A percentile compares a stretch with the other conserved stretches of the same genome.
Evolutionary conservation across 2,113 vertebrate genomes (phyloP).

Genomic region (Megaptera novaeangliae): DNA sequence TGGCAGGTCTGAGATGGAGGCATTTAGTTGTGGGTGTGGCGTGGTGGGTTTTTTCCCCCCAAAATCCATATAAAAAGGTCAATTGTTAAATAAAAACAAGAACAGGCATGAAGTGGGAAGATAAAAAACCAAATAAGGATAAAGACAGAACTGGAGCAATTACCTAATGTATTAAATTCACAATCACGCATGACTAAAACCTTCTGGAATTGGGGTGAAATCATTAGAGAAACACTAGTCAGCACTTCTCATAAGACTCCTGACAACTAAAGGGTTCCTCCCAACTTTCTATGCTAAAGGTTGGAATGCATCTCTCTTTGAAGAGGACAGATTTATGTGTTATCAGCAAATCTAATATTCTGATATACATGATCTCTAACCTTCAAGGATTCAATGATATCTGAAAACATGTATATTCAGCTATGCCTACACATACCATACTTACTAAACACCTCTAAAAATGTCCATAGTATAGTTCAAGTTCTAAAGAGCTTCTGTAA

Average conservation of each 20-base stretch:
- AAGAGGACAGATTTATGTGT: background rate
- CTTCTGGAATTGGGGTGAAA: conserved; percentile 65
- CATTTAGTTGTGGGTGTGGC: background rate
- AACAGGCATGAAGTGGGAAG: conserved; percentile 48
- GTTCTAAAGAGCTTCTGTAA: background rate
- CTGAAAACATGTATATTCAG: conserved; percentile 22
- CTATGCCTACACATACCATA: background rate
- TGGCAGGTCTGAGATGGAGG: background rate
- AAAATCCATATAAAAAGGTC: conserved; percentile 45
- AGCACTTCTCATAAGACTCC: conserved; percentile 61
- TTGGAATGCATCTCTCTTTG: background rate
- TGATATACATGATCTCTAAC: conserved; percentile 4
- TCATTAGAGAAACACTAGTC: conserved; percentile 63
- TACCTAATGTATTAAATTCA: conserved; percentile 60
- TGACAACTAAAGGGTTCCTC: conserved; percentile 52
- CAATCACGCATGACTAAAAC: conserved; percentile 65
- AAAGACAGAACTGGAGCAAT: conserved; percentile 45
- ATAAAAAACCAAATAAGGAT: conserved; percentile 60
- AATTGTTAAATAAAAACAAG: conserved; percentile 53
- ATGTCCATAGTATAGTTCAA: background rate
- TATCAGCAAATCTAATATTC: conserved; percentile 7
- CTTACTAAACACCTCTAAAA: background rate
- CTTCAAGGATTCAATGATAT: background rate
- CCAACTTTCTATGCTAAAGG: conserved; percentile 46
- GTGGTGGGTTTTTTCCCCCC: background rate